Evolutionary conservation across 2,113 vertebrate species (phyloP), one percentile per base, ranked within the genome.

Genomic region (Numida meleagris): DNA sequence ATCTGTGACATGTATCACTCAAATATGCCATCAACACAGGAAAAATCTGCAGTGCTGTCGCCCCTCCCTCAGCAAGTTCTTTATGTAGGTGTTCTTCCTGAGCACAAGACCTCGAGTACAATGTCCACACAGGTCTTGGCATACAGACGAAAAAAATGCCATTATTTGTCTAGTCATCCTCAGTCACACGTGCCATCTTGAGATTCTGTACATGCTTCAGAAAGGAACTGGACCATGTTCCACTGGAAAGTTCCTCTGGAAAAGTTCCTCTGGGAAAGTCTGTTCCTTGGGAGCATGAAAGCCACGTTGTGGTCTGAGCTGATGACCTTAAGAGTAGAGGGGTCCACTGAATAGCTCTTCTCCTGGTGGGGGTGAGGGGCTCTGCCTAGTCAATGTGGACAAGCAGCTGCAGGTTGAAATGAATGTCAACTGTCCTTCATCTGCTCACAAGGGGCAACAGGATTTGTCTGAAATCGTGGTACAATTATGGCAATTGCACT

Each of bases 121-220:
- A 16, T 1, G 1, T 21, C 38, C 18, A 20, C 0, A 0, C 19
- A 62, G n/a, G 27, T 67, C 8, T 66, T 67, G 43, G 31, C 45
- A 88, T 27, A 53, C 14, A 79, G 1, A 13, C 6, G 12, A 45
- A 71, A 81, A 79, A 58, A 51, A 24, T 46, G 43, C 23, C 3
- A 14, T n/a, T 68, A 5, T 2, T 75, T 75, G 42, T 53, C 51
- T 78, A 21, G 12, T 46, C 48, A 31, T 87, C 40, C 71, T 73
- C 45, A 59, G 43, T 29, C 29, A 14, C 0, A 1, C 14, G 65
- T 43, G 9, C 24, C 36, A 19, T 20, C 29, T 29, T 25, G 12
- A 70, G 42, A 42, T 7, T 3, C 10, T 31, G 8, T 68, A 15
- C 48, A 8, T 55, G 14, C 34, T 75, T 84, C 70, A 4, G 2